phyloP scores from a whole-genome alignment of 2,797 vertebrate genomes.

The Mormyrops attenuatus region DNA sequence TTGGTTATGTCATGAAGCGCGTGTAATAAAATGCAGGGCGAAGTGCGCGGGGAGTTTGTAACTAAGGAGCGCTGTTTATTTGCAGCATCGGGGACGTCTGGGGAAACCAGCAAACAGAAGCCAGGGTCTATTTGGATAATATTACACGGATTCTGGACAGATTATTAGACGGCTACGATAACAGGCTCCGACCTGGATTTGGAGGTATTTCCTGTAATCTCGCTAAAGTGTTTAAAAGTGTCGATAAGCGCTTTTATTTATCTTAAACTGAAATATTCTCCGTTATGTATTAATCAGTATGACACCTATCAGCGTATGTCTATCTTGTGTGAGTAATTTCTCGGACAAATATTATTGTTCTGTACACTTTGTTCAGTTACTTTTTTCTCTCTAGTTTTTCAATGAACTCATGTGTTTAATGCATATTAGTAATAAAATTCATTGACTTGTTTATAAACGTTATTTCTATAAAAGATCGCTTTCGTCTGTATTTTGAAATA shows the following conservation, averaged over 20 bases:
- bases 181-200: constrained; percentile 86
- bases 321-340: not conserved
- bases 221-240: not conserved
- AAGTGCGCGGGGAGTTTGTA: not conserved
- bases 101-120: constrained; percentile 58
- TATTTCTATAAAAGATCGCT: not conserved
- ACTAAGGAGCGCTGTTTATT: constrained; percentile 36
- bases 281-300: not conserved
- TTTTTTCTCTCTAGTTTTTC: not conserved
- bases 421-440: not conserved
- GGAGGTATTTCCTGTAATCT: constrained; percentile 66
- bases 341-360: not conserved
- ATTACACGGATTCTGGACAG: constrained; percentile 87
- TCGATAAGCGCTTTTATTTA: not conserved
- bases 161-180: constrained; percentile 91
- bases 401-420: not conserved
- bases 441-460: not conserved
- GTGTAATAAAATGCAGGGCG: not conserved
- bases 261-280: not conserved
- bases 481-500: not conserved
- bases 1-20: constrained; percentile 40
- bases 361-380: not conserved
- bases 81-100: constrained; percentile 62
- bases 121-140: constrained; percentile 79
- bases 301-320: not conserved